Percentiles rank a stretch among this genome's conserved stretches.
phyloP scores from a whole-genome alignment of 2,113 vertebrate genomes.

The Recurvirostra avosetta region DNA sequence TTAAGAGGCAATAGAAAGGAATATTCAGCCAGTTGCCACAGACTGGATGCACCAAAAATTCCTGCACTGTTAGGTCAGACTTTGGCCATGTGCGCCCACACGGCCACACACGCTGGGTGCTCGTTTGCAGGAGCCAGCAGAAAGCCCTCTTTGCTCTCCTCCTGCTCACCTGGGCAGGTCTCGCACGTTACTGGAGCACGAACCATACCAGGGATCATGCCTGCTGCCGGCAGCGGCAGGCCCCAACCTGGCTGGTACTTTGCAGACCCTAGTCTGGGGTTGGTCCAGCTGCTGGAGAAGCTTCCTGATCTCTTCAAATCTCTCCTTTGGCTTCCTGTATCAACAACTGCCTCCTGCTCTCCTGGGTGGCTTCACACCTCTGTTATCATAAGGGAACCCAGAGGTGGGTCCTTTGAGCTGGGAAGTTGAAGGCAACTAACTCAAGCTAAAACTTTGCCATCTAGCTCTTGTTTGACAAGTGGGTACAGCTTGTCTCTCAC shows the following conservation, averaged over 20 bases:
- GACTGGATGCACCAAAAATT: background rate
- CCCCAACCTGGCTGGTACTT: background rate
- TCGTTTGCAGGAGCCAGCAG: background rate
- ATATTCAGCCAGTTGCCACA: background rate
- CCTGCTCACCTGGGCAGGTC: background rate
- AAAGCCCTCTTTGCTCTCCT: background rate
- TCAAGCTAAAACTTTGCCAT: background rate
- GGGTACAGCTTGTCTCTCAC: background rate
- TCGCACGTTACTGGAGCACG: fast-evolving
- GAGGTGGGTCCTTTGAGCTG: background rate
- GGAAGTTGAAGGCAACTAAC: background rate
- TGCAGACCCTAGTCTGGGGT: background rate
- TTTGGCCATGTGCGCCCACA: fast-evolving
- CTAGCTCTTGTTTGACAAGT: background rate
- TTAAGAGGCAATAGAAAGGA: background rate
- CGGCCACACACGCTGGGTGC: fast-evolving
- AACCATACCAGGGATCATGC: background rate
- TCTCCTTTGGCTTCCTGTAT: background rate
- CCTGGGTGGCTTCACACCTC: background rate
- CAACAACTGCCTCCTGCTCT: fast-evolving
- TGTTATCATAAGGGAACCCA: background rate
- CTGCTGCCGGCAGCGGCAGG: background rate
- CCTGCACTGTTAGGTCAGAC: fast-evolving
- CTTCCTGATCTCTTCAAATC: fast-evolving
- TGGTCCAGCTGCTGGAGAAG: background rate